These are phyloP conservation scores for Melanotaenia maccullochi DNA, from an alignment of 2,797 vertebrate genomes.

Conservation along the genomic window DNA sequence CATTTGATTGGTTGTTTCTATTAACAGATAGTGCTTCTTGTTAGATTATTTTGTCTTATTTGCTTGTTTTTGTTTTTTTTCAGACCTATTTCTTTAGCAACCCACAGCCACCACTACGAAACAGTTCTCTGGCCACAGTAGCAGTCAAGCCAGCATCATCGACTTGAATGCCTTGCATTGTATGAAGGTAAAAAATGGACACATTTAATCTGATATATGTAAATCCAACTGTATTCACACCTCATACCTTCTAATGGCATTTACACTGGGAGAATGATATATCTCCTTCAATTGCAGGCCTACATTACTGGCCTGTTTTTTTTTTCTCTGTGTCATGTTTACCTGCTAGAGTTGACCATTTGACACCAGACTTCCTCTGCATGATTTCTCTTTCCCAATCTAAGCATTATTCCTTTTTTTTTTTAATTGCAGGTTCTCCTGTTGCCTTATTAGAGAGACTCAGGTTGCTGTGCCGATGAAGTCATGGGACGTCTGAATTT, in stretches of 20 bases:
- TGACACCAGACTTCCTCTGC: conserved; percentile 75
- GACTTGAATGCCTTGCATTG: conserved; percentile 60
- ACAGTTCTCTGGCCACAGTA: conserved; percentile 5
- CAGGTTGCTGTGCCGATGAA: conserved; percentile 75
- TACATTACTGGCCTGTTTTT: conserved; percentile 8
- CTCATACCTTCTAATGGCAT: neutral
- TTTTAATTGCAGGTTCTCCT: conserved; percentile 80
- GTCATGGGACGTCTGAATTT: conserved; percentile 77
- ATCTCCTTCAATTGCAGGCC: neutral
- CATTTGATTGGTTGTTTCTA: conserved; percentile 24
- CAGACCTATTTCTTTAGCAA: conserved; percentile 93
- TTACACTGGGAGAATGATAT: neutral
- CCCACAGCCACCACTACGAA: conserved; percentile 66
- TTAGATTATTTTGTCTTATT: conserved; percentile 6
- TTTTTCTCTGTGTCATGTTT: conserved; percentile 24
- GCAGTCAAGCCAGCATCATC: conserved; percentile 51
- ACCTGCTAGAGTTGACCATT: conserved; percentile 36
- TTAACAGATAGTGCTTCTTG: conserved; percentile 12
- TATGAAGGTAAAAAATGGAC: conserved; percentile 61
- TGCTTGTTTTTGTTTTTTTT: conserved; percentile 11
- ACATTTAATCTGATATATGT: conserved; percentile 18
- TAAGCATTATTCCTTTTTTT: conserved; percentile 62
- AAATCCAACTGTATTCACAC: neutral
- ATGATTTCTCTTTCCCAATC: conserved; percentile 70
- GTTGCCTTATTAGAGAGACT: conserved; percentile 82